Evolutionary conservation across 2,113 vertebrate species (phyloP), one percentile per base, ranked within the genome.

Genomic region (Pica pica): DNA sequence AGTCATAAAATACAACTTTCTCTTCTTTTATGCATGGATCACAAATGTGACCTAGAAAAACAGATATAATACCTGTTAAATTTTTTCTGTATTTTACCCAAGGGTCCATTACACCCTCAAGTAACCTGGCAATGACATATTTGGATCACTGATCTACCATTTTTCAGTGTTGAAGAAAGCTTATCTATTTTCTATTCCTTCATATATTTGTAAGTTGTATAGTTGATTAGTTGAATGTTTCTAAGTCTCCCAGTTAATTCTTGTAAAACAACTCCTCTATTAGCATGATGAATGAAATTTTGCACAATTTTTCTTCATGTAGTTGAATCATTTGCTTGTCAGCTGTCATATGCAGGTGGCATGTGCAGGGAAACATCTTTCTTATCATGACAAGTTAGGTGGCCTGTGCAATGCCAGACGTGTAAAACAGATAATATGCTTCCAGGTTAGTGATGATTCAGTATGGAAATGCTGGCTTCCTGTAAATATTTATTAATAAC

Each of bases 31-130:
- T 67, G 91, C 63, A 53, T 63, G 70, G 47, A 83, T 95, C 67
- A 56, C 37, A 96, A 95, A 81, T 81, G n/a, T 87, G 49, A 80
- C 16, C 14, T 76, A 80, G 37, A 86, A 91, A 95, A 96, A 22
- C 24, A 93, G 30, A 53, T 37, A 30, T 68, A 91, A 85, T 83
- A 31, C 30, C 44, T 81, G 60, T 33, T 64, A 57, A 64, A n/a
- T 78, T 70, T 64, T 65, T 71, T 74, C 33, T 13, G 3, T 65
- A 16, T 94, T 94, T 80, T 50, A 87, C 50, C 46, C 42, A 53
- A 63, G 27, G 4, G 23, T 90, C 26, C 1, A 1, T 77, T 83
- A 46, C 20, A 20, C 21, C 68, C 46, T 69, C 30, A 87, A 83
- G 16, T 75, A 93, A 76, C 63, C 55, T 82, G 71, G 7, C n/a